Base-by-base conservation (phyloP, 2,113 vertebrate species). In the Symphodus melops region DNA sequence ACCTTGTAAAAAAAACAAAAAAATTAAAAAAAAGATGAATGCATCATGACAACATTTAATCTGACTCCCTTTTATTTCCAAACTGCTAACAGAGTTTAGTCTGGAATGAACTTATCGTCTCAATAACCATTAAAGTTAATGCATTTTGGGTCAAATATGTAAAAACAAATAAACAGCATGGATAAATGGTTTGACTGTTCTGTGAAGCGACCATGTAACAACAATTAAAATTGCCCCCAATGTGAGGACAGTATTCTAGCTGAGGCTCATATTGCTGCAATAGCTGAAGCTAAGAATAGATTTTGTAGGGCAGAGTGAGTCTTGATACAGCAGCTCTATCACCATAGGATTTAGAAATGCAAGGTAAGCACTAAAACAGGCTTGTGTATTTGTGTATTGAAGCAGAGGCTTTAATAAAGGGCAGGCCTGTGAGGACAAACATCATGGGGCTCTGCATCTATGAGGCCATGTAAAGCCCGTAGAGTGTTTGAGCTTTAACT, bases 221-320 rank as follows among this genome's bases (percentile, higher is more conserved):
- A 62, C 11, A 17, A 73, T 60, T 14, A 56, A 70, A 66, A 63
- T 52, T 39, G 75, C 58, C 62, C 61, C 25, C 57, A 78, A 65
- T 70, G 53, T 17, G 37, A 72, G 57, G 78, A 64, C 68, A 42
- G 28, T 36, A 33, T 60, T 79, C 21, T 52, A 64, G 69, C 67
- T 71, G 63, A 68, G 79, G 69, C 46, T 19, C 16, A 48, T 7
- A 19, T 23, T 74, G 81, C 88, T 77, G 84, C 68, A 82, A 81
- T 68, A 76, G 56, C 54, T 13, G 68, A 41, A 69, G 81, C 90
- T 86, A 91, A 90, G 72, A 88, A 90, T 87, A 92, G 87, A 85
- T 84, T 85, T 90, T 91, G 80, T 82, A 53, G 83, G 85, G 84
- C 82, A 82, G 80, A 69, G 72, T 83, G 67, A 60, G 59, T 86